Evolutionary conservation across 2,113 vertebrate species (phyloP), one percentile per base, ranked within the genome.

Genomic region (Ammodytes dubius): DNA sequence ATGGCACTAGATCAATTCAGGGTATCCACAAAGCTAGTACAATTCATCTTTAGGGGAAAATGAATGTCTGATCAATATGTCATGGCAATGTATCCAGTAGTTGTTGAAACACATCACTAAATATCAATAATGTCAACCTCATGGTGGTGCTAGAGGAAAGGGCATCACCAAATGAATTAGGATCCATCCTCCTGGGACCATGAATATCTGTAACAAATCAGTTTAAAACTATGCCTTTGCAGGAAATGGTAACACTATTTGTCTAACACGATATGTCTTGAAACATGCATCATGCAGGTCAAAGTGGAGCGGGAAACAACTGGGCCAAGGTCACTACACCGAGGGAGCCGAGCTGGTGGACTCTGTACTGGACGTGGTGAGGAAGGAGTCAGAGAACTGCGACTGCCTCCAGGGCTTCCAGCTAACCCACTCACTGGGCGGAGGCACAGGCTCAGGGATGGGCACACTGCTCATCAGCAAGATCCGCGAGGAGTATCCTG

Each of bases 401-500:
- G 97, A 98, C 89, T 98, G 97, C 70, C 95, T 98, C 43, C 97
- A 97, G 84, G 97, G 97, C 56, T 98, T 98, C 83, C 97, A 98
- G 94, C 95, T 98, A 76, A 98, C 97, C 11, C 97, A 98, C 89
- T 98, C 97, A 0, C 92, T 98, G 84, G 97, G 97, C 0, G 97
- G 97, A 0, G 97, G 97, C 61, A 98, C 97, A 0, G 97, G 97
- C 12, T 98, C 97, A 0, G 97, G 97, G 2, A 97, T 98, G 97
- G 97, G 97, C 77, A 98, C 97, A 0, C 91, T 98, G 65, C 96
- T 98, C 53, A 98, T 98, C 85, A 98, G 97, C 93, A 98, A 98
- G 94, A 97, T 98, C 88, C 96, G 97, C 0, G 97, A 97, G 80
- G 97, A 98, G 89, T 98, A 97, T 60, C 97, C 97, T 0, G 97